Percentiles rank a stretch among this genome's conserved stretches.
phyloP scores from a whole-genome alignment of 1,140 invertebrate genomes.

The Lamellibrachia luymesi region DNA sequence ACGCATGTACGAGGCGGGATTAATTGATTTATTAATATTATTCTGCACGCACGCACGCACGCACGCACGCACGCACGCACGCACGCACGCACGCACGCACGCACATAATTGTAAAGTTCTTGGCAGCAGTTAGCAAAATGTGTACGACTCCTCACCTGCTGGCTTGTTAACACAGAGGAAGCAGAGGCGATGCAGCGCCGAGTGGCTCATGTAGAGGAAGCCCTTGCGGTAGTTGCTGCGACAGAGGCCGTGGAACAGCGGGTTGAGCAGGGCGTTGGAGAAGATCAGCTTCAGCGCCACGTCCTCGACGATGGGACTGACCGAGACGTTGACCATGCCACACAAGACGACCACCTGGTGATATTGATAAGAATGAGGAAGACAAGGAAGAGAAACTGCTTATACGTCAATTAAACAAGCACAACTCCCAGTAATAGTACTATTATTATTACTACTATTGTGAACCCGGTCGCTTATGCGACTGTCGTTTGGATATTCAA shows the following conservation, averaged over 20 bases:
- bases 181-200: neutral
- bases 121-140: neutral
- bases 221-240: constrained; percentile 25
- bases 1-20: neutral
- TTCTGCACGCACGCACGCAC: neutral
- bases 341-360: constrained; percentile 14
- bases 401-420: neutral
- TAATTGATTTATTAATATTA: neutral
- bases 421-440: neutral
- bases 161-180: constrained; percentile 21
- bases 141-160: constrained; percentile 13
- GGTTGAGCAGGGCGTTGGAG: constrained; percentile 22
- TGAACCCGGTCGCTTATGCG: too few species aligned
- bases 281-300: constrained; percentile 22
- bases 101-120: neutral
- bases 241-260: constrained; percentile 20
- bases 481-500: too few species aligned
- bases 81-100: neutral
- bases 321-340: neutral
- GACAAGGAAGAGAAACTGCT: neutral
- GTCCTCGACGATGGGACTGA: neutral
- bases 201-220: constrained; percentile 8
- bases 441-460: too few species aligned
- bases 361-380: neutral
- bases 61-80: neutral